Base-by-base conservation (phyloP, 2,888 invertebrate genomes). In the Luperina testacea region DNA sequence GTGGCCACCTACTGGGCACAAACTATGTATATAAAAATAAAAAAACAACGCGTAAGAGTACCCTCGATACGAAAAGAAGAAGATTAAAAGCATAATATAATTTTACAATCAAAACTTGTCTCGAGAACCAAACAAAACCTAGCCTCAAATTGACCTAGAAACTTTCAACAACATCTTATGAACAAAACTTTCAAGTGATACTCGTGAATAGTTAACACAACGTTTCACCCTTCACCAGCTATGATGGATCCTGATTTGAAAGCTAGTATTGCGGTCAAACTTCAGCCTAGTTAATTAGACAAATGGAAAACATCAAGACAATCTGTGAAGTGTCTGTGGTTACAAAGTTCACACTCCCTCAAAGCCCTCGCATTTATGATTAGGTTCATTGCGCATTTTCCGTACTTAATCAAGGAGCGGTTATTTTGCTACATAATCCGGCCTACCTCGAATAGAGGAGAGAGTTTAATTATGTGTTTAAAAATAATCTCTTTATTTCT, bases 231-330 rank as follows among this genome's bases (percentile, higher is more conserved):
- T 75, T 70, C 38, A 68, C 67, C 57, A 61, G 80, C 74, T 81
- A 77, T 84, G 85, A 87, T 63, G 74, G 78, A 74, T 87, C 78
- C 78, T 78, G 72, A 78, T 88, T 84, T 77, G 71, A 80, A 82
- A 86, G 76, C 81, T 78, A 38, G 65, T 73, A 77, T 81, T 84
- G 76, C 74, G 84, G 87, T 84, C 75, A 78, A 76, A 84, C 76
- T 87, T 80, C 68, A 77, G 61, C 51, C 63, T 65, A 61, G 81
- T 81, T 89, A 90, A 90, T 90, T 90, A 85, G 89, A 84, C 85
- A 88, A 90, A 90, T 85, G 86, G 88, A 74, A 83, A 78, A 79
- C 80, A 75, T 87, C 77, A 78, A 75, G 82, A 82, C 85, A 85
- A 85, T 78, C 61, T 63, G 61, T 82, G 69, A 38, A 78, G 74